Conservation (phyloP, 2,113 vertebrate species). For the Cnemophilus loriae region DNA sequence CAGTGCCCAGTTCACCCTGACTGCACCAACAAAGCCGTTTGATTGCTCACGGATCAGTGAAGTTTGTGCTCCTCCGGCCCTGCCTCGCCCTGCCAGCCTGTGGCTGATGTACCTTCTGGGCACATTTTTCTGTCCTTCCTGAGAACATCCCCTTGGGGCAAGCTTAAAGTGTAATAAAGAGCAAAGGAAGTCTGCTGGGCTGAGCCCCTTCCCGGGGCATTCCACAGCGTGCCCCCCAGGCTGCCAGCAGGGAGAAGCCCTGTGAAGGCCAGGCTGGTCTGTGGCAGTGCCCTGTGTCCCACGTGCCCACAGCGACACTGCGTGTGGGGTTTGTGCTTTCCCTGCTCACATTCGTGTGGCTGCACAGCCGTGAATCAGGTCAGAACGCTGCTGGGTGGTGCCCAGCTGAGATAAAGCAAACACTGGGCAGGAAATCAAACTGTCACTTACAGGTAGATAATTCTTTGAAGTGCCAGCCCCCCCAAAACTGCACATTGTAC, state of each 20-base stretch:
- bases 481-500: background rate
- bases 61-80: background rate
- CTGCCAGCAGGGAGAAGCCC: background rate
- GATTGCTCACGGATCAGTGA: background rate
- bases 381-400: background rate
- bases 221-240: rapidly evolving
- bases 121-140: slow-evolving; percentile 18
- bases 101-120: background rate
- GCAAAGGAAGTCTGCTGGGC: background rate
- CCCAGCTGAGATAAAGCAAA: background rate
- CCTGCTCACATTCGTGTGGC: background rate
- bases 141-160: background rate
- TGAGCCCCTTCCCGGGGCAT: background rate
- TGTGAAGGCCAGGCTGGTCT: background rate
- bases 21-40: background rate
- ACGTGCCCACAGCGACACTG: rapidly evolving
- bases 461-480: background rate
- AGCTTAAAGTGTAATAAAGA: slow-evolving; percentile 22
- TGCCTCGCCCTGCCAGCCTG: background rate
- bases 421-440: background rate
- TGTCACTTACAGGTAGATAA: background rate
- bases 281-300: background rate
- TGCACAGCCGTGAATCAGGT: background rate
- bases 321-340: background rate
- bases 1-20: background rate